These are phyloP conservation scores for Tholera decimalis DNA, from an alignment of 2,888 invertebrate genomes.

Conservation along the genomic window DNA sequence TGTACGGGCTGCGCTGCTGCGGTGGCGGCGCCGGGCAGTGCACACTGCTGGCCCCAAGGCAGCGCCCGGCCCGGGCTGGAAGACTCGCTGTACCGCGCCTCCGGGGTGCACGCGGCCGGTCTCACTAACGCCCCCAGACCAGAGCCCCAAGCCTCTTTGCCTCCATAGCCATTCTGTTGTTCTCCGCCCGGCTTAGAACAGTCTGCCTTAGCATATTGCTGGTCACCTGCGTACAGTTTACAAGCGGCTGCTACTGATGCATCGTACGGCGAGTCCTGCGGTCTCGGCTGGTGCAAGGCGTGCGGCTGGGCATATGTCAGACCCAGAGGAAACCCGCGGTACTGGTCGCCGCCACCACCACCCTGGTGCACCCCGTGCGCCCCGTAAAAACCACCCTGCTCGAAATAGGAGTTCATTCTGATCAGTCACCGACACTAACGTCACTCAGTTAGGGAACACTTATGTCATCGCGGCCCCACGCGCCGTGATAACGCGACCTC, in stretches of 20 bases:
- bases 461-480: constrained; percentile 90
- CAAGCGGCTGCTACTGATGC: constrained; percentile 97
- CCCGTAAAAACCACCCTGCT: constrained; percentile 98
- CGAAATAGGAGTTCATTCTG: constrained; percentile 98
- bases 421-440: constrained; percentile 86
- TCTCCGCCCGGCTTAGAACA: constrained; percentile 93
- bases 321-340: constrained; percentile 96
- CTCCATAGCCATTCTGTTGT: constrained; percentile 93
- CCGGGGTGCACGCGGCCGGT: constrained; percentile 97
- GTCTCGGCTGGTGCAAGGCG: constrained; percentile 94
- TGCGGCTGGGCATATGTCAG: constrained; percentile 97
- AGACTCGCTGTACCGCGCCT: constrained; percentile 96
- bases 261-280: constrained; percentile 98
- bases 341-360: constrained; percentile 94
- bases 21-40: constrained; percentile 95
- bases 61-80: constrained; percentile 95
- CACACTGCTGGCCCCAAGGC: constrained; percentile 97
- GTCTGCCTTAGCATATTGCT: constrained; percentile 94
- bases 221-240: constrained; percentile 94
- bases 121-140: constrained; percentile 94
- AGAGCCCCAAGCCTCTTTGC: constrained; percentile 94
- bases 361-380: constrained; percentile 96
- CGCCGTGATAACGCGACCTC: constrained; percentile 89
- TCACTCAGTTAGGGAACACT: constrained; percentile 87
- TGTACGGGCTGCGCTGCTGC: constrained; percentile 96